phyloP scores from a whole-genome alignment of 2,888 invertebrate genomes.

The Glyphotaelius pellucidus region DNA sequence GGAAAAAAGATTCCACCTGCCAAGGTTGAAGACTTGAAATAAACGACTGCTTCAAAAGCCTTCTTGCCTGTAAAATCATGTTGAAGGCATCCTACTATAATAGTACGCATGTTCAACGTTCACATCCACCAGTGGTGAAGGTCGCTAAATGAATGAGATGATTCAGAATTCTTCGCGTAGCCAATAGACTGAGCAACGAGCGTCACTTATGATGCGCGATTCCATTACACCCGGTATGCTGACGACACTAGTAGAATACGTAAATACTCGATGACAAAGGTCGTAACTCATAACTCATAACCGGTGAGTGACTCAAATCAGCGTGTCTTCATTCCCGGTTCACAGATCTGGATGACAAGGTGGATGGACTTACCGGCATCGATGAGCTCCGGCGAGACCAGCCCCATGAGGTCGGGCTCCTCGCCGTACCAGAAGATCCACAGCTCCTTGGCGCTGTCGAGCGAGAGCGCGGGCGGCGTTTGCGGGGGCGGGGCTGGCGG shows the following conservation, averaged over 20 bases:
- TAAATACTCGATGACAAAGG: neutral
- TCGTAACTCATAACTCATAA: neutral
- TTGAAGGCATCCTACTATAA: neutral
- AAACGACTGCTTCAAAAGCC: neutral
- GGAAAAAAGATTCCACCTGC: neutral
- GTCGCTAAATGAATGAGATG: neutral
- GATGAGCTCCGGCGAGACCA: conserved; percentile 91
- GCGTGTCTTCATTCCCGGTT: no score
- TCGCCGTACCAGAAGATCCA: conserved; percentile 99
- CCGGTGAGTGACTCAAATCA: no score
- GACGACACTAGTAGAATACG: neutral
- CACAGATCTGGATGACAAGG: no score
- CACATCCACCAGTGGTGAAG: neutral
- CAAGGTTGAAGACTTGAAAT: neutral
- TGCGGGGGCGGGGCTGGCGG: conserved; percentile 74
- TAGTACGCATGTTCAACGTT: conserved; percentile 7
- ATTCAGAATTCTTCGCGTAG: neutral
- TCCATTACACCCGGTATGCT: neutral
- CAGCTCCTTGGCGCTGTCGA: conserved; percentile 95
- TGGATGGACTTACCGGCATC: conserved; percentile 84
- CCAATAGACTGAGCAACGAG: neutral
- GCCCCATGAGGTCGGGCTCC: conserved; percentile 91
- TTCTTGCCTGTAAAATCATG: neutral
- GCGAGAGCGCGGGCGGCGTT: conserved; percentile 84
- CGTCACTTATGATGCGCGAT: neutral